Evolutionary conservation across 2,113 vertebrate species (phyloP).

Genomic region (Parotia lawesii): DNA sequence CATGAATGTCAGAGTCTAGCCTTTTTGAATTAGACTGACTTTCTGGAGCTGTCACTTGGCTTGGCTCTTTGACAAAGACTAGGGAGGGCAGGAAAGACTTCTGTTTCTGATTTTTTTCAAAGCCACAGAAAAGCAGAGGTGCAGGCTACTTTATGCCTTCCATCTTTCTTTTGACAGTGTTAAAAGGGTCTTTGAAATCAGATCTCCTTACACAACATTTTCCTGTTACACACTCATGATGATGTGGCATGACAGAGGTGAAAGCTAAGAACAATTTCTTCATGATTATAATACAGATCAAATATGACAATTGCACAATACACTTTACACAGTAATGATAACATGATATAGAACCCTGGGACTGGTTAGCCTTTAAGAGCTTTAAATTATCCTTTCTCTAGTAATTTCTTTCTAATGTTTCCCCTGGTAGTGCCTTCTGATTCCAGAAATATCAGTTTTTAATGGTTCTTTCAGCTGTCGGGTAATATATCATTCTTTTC

Average conservation of each 20-base stretch:
- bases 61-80: slow-evolving; percentile 3
- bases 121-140: background rate
- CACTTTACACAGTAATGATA: background rate
- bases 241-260: background rate
- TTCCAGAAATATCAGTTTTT: background rate
- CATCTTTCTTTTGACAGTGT: background rate
- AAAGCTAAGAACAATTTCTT: background rate
- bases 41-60: background rate
- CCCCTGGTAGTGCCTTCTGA: background rate
- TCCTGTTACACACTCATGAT: background rate
- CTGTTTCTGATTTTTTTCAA: background rate
- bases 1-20: background rate
- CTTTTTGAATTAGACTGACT: slow-evolving; percentile 6
- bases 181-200: background rate
- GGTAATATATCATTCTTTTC: background rate
- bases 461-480: background rate
- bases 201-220: background rate
- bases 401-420: background rate
- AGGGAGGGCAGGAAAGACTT: background rate
- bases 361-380: background rate
- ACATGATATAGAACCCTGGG: background rate
- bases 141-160: background rate
- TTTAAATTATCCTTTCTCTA: background rate
- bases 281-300: background rate
- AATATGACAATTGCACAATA: background rate